Evolutionary conservation across 2,797 vertebrate species (phyloP).

Genomic region (Poliocrania exsul): DNA sequence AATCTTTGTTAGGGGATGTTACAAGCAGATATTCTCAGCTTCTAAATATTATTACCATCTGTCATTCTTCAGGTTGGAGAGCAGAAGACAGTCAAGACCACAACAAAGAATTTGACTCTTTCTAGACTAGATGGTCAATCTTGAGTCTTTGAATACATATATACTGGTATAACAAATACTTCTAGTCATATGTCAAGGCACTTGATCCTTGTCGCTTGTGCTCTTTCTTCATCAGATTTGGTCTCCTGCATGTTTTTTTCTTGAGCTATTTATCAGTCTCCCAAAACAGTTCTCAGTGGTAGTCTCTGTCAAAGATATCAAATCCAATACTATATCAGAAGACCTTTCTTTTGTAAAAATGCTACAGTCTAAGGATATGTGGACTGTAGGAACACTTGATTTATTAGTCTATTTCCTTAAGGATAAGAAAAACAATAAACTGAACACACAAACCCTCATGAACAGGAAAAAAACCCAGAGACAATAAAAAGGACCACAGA

Average conservation of each 20-base stretch:
- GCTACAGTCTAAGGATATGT: background rate
- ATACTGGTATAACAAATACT: background rate
- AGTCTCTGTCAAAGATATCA: background rate
- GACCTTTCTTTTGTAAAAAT: background rate
- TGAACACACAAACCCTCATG: background rate
- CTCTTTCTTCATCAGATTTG: background rate
- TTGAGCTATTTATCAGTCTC: background rate
- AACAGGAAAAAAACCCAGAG: background rate
- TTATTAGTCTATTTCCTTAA: background rate
- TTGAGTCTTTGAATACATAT: background rate
- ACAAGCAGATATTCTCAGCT: background rate
- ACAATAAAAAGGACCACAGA: background rate
- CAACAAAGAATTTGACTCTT: background rate
- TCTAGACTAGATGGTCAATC: background rate
- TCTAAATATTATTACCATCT: background rate
- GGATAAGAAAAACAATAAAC: background rate
- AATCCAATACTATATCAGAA: background rate
- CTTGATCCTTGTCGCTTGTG: background rate
- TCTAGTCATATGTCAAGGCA: background rate
- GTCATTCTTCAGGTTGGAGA: background rate
- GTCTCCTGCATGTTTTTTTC: background rate
- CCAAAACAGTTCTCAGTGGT: background rate
- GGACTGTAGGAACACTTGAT: background rate
- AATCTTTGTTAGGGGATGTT: background rate
- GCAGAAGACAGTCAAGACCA: background rate